Evolutionary conservation across 2,113 vertebrate species (phyloP), one percentile per base, ranked within the genome.

Genomic region (Hipposideros armiger): DNA sequence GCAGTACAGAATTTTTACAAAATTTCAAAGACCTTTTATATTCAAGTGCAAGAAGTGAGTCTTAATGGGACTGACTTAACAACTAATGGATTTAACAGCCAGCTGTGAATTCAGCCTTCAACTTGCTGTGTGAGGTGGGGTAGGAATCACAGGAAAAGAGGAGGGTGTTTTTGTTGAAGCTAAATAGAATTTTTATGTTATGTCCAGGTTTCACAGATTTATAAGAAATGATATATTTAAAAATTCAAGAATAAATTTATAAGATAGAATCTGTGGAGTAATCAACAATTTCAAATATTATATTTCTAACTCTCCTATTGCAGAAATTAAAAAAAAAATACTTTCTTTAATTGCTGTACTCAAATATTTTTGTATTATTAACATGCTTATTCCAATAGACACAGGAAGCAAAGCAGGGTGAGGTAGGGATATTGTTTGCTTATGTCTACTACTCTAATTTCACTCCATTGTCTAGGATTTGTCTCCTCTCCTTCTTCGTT

Each of bases 391-490:
- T 66, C 24, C 15, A 62, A 15, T n/a, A 76, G 45, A 45, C 17
- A 64, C 4, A 50, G n/a, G 16, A 83, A 60, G 20, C 8, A 47
- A 76, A 26, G n/a, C 22, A 5, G 22, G 13, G n/a, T 45, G 7
- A 8, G 5, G 26, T 14, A 11, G 14, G 17, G 1, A 4, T 20
- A 45, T 22, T 2, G 0, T 24, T 42, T 54, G 13, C 10, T 73
- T 89, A 7, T 58, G n/a, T 66, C 70, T 42, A 2, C n/a, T 91
- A 47, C 3, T 87, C 1, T 15, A 67, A 0, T 36, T 72, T 40
- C 19, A 56, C 4, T 26, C 36, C 26, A 14, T 7, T 9, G 13
- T 56, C 58, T n/a, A 81, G 5, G 11, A n/a, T 52, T 15, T 4
- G 45, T 92, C 3, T 42, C 13, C 4, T 80, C 24, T 87, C 10